Conservation (phyloP, 2,888 invertebrate species). For the Xestia xanthographa region DNA sequence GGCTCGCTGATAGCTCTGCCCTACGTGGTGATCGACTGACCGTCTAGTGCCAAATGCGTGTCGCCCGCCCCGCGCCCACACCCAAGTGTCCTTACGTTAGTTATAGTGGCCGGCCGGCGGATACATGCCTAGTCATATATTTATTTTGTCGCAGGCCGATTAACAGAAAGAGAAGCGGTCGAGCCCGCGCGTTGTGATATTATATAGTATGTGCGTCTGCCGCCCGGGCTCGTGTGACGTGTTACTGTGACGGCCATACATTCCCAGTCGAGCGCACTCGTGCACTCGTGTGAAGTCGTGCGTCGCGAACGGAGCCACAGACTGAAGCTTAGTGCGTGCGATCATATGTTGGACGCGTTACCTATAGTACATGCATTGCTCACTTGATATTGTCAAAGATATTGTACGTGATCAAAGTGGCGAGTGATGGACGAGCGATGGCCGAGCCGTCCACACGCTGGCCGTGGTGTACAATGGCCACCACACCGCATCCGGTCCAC, state of each 20-base stretch:
- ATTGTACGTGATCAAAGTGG: conserved; percentile 51
- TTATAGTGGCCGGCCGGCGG: conserved; percentile 74
- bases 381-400: conserved; percentile 54
- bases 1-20: conserved; percentile 98
- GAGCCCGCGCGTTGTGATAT: conserved; percentile 65
- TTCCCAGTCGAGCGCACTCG: conserved; percentile 50
- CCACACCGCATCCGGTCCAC: conserved; percentile 55
- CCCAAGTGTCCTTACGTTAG: conserved; percentile 89
- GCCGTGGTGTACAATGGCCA: conserved; percentile 20
- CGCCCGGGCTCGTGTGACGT: conserved; percentile 42
- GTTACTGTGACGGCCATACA: conserved; percentile 53
- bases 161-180: conserved; percentile 55
- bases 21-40: conserved; percentile 98
- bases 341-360: conserved; percentile 50
- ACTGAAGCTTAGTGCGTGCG: conserved; percentile 57
- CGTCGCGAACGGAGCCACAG: conserved; percentile 39
- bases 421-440: conserved; percentile 50
- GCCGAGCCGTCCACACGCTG: conserved; percentile 31
- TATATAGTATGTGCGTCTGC: conserved; percentile 59
- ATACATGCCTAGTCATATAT: conserved; percentile 66
- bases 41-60: conserved; percentile 65
- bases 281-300: conserved; percentile 18
- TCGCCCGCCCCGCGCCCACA: conserved; percentile 56
- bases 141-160: conserved; percentile 66
- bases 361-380: conserved; percentile 54